Evolutionary conservation across 2,113 vertebrate species (phyloP).

Genomic region (Sinocyclocheilus maitianheensis): DNA sequence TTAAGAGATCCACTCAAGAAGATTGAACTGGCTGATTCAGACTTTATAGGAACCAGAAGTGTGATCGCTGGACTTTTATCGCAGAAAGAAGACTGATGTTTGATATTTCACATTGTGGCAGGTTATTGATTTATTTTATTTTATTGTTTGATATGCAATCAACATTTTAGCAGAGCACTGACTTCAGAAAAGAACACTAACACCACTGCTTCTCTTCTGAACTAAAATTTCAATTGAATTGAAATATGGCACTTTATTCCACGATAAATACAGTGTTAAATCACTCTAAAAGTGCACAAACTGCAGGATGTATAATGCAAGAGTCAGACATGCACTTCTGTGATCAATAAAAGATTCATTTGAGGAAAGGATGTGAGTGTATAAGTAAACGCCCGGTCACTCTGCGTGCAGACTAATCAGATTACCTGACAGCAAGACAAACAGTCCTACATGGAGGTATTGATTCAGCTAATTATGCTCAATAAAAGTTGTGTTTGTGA

Average conservation of each 20-base stretch:
- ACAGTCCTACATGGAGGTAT: constrained; percentile 55
- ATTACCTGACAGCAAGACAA: constrained; percentile 65
- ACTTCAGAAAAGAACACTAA: not conserved
- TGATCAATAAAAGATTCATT: constrained; percentile 59
- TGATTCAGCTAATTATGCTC: constrained; percentile 66
- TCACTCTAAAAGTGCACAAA: constrained; percentile 20
- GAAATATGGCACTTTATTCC: constrained; percentile 17
- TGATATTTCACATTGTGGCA: constrained; percentile 22
- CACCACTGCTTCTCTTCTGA: not conserved
- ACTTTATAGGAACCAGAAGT: constrained; percentile 48
- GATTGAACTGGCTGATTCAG: constrained; percentile 55
- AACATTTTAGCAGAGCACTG: not conserved
- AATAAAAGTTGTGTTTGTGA: constrained; percentile 56
- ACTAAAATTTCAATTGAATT: constrained; percentile 10
- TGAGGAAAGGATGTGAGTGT: constrained; percentile 29
- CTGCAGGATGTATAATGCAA: constrained; percentile 15
- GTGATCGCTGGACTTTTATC: not conserved
- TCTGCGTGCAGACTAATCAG: constrained; percentile 45
- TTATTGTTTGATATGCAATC: not conserved
- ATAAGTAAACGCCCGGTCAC: constrained; percentile 54
- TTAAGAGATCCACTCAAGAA: constrained; percentile 46
- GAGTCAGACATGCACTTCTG: constrained; percentile 42
- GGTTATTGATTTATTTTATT: constrained; percentile 1
- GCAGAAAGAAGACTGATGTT: not conserved
- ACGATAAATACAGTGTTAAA: constrained; percentile 3